Evolutionary conservation across 2,888 invertebrate genomes (phyloP), one percentile per base, ranked within the genome.

Genomic region (Ophonus ardosiacus): DNA sequence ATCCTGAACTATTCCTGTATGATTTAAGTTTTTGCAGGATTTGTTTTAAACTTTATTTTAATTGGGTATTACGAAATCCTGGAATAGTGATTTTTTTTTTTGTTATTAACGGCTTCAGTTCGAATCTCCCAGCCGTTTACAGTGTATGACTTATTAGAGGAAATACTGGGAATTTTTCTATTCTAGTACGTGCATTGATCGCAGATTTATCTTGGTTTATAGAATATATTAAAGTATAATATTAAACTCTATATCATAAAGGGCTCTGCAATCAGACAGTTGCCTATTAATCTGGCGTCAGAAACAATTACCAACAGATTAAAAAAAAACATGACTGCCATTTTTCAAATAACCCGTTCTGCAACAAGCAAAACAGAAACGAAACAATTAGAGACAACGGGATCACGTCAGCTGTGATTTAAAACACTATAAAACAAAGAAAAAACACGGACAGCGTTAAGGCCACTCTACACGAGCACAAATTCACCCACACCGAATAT

Each of bases 331-430:
- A 74, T 59, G 24, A 74, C n/a, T 59, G 78, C 78, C 59, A 78
- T 84, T 78, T 83, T 84, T 84, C 84, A 84, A 84, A 84, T 78
- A 84, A 84, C 78, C 65, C 84, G 61, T 63, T 84, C 84, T 84
- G 84, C 84, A 84, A 51, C 78, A 84, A 84, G 74, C 83, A 83
- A 59, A 74, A 83, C 76, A 24, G 51, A 78, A 84, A 76, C 43
- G 43, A 84, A 84, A 84, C 63, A 84, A 84, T 84, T 78, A 78
- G 65, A 84, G 57, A 83, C 83, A 84, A 81, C 81, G 84, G 40
- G 21, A 78, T 76, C 84, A 84, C 84, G 84, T 84, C 84, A 84
- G 63, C 31, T 84, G 84, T 84, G 84, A 78, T 78, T 84, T 61
- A 40, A 81, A 68, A 76, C 24, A 56, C 59, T 63, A 76, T 84